Base-by-base conservation (phyloP, 2,888 invertebrate genomes). In the Nomada goodeniana region DNA sequence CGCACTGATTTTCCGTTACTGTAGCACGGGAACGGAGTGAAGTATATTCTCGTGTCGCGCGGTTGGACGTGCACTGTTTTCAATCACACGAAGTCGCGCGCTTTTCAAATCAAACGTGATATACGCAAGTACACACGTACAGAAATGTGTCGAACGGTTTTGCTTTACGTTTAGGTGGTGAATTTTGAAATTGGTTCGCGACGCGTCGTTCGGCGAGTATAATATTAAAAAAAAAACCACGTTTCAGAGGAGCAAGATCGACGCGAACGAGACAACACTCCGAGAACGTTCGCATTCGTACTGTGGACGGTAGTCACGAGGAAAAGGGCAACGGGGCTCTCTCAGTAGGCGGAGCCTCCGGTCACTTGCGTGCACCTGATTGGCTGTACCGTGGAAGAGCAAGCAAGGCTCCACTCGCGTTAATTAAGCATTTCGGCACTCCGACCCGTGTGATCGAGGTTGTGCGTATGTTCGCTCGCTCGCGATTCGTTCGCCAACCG, bases 231-330 rank as follows among this genome's bases (percentile, higher is more conserved):
- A 29, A 53, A 23, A 36, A 26, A 29, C 47, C 52, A 52, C 44
- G 73, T 65, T 26, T 72, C 65, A 44, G 42, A 20, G 63, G 52
- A 29, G 42, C 59, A 52, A 52, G 63, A 63, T 73, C 71, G 76
- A 71, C 74, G 42, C 84, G 76, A 71, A 75, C 86, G 84, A 90
- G 89, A 91, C 87, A 84, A 88, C 89, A 86, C 88, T 86, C 88
- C 88, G 90, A 89, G 88, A 88, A 90, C 92, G 92, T 86, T 92
- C 92, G 92, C 92, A 89, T 90, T 89, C 90, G 90, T 88, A 92
- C 92, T 92, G 92, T 88, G 91, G 88, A 82, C 81, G 90, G 89
- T 82, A 89, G 91, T 89, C 92, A 92, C 92, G 92, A 92, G 92
- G 91, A 91, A 92, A 91, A 91, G 91, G 90, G 90, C 90, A 91